Percentiles rank a stretch among this genome's conserved stretches.
These are phyloP conservation scores for Adoxophyes honmai DNA, from an alignment of 1,140 invertebrate species.

Conservation along the genomic window DNA sequence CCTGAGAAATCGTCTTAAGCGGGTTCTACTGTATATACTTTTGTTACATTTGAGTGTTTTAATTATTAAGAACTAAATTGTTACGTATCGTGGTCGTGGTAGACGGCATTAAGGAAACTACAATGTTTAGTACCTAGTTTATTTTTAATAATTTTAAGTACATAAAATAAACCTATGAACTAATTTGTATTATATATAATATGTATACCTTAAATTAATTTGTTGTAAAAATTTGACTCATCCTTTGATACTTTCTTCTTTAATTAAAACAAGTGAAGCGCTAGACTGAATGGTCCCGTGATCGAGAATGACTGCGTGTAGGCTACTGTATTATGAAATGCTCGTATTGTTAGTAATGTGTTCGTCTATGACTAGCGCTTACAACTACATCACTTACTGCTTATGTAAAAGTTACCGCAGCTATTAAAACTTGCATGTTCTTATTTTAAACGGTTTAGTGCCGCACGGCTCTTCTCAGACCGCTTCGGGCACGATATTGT, in stretches of 20 bases:
- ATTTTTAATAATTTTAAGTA: constrained; percentile 76
- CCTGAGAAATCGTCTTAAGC: no score
- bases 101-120: constrained; percentile 36
- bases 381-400: constrained; percentile 67
- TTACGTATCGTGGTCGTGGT: not conserved
- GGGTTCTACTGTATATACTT: no score
- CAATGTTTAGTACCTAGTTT: constrained; percentile 61
- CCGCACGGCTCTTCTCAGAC: constrained; percentile 62
- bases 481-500: constrained; percentile 80
- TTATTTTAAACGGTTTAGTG: constrained; percentile 39
- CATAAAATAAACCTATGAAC: constrained; percentile 75
- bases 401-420: constrained; percentile 66
- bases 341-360: constrained; percentile 45
- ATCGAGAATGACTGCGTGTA: constrained; percentile 43
- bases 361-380: constrained; percentile 66
- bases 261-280: constrained; percentile 44
- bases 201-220: constrained; percentile 77
- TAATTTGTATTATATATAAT: constrained; percentile 77
- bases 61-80: no score
- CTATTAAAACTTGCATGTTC: constrained; percentile 53
- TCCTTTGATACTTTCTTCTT: constrained; percentile 66
- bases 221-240: constrained; percentile 69
- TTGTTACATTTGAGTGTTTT: no score
- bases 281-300: constrained; percentile 55
- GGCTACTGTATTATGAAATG: constrained; percentile 59